Base-by-base conservation (phyloP, 2,888 invertebrate species). In the Plusia festucae region DNA sequence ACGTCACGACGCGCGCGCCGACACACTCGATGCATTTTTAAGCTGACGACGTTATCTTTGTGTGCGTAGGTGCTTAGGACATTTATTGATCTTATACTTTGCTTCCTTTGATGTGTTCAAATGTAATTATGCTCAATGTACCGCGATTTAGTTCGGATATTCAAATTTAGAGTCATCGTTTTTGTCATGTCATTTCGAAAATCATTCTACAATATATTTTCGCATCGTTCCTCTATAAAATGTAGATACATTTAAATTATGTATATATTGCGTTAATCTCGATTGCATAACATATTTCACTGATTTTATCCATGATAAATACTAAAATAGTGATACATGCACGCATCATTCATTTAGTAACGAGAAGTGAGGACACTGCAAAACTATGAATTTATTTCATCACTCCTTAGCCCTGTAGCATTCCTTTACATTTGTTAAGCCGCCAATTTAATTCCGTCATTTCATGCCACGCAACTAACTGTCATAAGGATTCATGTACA, bases 91-190 rank as follows among this genome's bases (percentile, higher is more conserved):
- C 78, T 82, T 83, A 82, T 85, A 86, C 82, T 88, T 92, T 87
- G 91, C 92, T 93, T 92, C 91, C 92, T 90, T 91, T 85, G 80
- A 91, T 93, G 93, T 93, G 93, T 93, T 93, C 93, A 91, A 89
- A 85, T 85, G 87, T 90, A 89, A 91, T 89, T 90, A 88, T 92
- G 93, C 93, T 93, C 93, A 93, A 92, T 89, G 79, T 85, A 83
- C 85, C 85, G 82, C 85, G 79, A 81, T 79, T 82, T 84, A 79
- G 76, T 86, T 84, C 77, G 66, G 78, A 77, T 82, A 82, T 81
- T 82, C 82, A 79, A 81, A 77, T 74, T 76, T 72, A 74, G 75
- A 70, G 55, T 77, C 64, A 62, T 69, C 71, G 34, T 66, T 73
- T 70, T 54, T 70, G 63, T 69, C 64, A 60, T 72, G 72, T 68